Evolutionary conservation across 1,140 invertebrate species (phyloP).

Genomic region (Drosophila watanabei): DNA sequence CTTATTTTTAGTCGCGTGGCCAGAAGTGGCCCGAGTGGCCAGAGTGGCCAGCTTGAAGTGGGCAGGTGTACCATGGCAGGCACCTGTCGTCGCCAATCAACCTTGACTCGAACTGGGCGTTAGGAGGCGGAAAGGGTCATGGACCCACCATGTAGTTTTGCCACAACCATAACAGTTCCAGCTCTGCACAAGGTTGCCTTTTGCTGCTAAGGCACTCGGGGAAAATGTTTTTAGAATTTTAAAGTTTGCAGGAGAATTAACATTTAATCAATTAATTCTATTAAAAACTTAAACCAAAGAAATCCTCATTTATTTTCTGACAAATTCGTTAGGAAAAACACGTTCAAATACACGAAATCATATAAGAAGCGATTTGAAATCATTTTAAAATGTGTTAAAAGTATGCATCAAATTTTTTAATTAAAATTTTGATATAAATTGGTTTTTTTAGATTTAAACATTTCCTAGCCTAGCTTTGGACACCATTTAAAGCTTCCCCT

Average conservation of each 20-base stretch:
- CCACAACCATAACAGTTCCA: conserved; percentile 18
- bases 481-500: background rate
- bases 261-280: background rate
- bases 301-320: no score
- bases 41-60: conserved; percentile 52
- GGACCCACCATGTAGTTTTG: conserved; percentile 19
- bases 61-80: conserved; percentile 41
- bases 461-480: background rate
- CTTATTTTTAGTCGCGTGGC: conserved; percentile 57
- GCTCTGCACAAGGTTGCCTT: conserved; percentile 13
- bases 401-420: no score
- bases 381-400: no score
- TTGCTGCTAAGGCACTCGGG: conserved; percentile 13
- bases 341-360: no score
- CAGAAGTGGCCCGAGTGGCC: conserved; percentile 46
- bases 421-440: no score
- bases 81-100: conserved; percentile 71
- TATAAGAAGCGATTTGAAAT: no score
- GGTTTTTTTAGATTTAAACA: no score
- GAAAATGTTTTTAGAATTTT: background rate
- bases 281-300: background rate
- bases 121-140: conserved; percentile 24
- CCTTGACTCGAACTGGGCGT: conserved; percentile 41
- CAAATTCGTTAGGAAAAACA: no score
- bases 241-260: background rate